These are phyloP conservation scores for Drosophila nigritarsus DNA, from an alignment of 2,888 invertebrate genomes.

Conservation along the genomic window DNA sequence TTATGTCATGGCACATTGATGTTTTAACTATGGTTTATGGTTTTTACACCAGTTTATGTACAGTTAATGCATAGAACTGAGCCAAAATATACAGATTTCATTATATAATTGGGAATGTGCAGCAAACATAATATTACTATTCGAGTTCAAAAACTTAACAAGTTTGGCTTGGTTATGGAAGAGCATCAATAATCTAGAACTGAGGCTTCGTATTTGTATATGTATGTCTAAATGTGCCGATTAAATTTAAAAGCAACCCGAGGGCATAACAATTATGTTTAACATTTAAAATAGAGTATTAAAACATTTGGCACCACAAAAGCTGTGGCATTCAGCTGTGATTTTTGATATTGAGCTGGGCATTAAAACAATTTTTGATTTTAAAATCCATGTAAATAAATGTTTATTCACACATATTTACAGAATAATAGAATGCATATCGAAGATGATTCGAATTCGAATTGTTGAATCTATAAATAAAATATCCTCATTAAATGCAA, in stretches of 20 bases:
- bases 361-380: conserved; percentile 64
- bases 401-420: conserved; percentile 42
- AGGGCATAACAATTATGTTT: conserved; percentile 38
- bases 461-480: conserved; percentile 29
- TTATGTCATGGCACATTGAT: conserved; percentile 15
- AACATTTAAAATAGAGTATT: conserved; percentile 50
- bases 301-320: conserved; percentile 55
- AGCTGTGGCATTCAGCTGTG: conserved; percentile 6
- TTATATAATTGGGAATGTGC: not conserved
- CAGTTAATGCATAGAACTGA: conserved; percentile 14
- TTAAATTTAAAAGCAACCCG: conserved; percentile 26
- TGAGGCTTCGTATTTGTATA: conserved; percentile 7
- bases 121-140: not conserved
- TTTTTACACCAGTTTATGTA: conserved; percentile 42
- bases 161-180: conserved; percentile 19
- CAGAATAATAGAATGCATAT: conserved; percentile 15
- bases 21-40: conserved; percentile 23
- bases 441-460: conserved; percentile 3
- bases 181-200: conserved; percentile 14
- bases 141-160: conserved; percentile 10
- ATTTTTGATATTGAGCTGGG: conserved; percentile 47
- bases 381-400: conserved; percentile 55
- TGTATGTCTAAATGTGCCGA: conserved; percentile 2
- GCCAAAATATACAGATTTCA: conserved; percentile 9
- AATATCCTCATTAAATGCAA: conserved; percentile 25